Evolutionary conservation across 2,113 vertebrate species (phyloP), one percentile per base, ranked within the genome.

Genomic region (Myiopsitta monachus): DNA sequence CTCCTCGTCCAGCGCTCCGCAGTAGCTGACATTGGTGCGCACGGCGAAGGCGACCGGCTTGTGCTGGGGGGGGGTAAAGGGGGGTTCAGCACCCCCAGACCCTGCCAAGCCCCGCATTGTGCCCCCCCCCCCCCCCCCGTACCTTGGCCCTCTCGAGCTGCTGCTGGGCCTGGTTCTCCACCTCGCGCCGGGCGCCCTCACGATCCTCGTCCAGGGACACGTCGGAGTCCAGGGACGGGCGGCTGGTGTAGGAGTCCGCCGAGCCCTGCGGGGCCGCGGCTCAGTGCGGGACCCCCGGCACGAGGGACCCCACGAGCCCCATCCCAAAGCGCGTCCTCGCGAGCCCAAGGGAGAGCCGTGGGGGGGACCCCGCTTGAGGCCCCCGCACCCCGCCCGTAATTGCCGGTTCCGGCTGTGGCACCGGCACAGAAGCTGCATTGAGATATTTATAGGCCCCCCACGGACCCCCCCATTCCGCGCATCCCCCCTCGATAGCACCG

Each of bases 161-260:
- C 97, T 99, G 98, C 96, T 99, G 99, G 90, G 99, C 99, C 97
- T 99, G 99, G 98, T 98, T 99, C 97, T 99, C 99, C 98, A 99
- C 99, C 98, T 99, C 99, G 88, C 98, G 98, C 97, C 99, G 98
- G 98, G 98, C 11, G 18, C 39, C n/a, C n/a, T n/a, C n/a, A n/a
- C n/a, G n/a, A n/a, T 99, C 99, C 98, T 99, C 99, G 97, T 99
- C 99, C 87, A 99, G 98, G 97, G 99, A 99, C 98, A 99, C 99
- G 98, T 99, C 99, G 87, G 99, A 99, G 98, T 99, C 99, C 97
- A 98, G 96, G 96, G 99, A 99, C 27, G 99, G 99, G 96, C 99
- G 99, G 98, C 99, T 99, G 97, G 99, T 99, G 93, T 99, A 99
- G 93, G 99, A 99, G 98, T 99, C 99, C 39, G 99, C 99, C 93